A percentile compares a stretch with the other conserved stretches of the same genome.
Evolutionary conservation across 2,888 invertebrate species (phyloP).

Genomic region (Sycophila texana): DNA sequence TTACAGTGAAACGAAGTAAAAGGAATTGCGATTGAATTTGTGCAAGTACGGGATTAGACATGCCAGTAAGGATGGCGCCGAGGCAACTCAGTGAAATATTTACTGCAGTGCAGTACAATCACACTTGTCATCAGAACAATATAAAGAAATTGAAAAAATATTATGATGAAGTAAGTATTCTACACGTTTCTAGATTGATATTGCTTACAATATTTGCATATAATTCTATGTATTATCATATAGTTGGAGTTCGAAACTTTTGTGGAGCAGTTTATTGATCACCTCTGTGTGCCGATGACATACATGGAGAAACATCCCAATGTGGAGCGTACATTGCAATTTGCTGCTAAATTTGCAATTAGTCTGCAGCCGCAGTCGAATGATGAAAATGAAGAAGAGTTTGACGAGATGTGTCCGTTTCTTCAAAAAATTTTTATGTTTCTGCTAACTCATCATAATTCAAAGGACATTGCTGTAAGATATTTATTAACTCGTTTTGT

Average conservation of each 20-base stretch:
- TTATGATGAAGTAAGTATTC: slow-evolving; percentile 79
- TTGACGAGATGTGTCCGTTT: slow-evolving; percentile 76
- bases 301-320: slow-evolving; percentile 83
- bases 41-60: slow-evolving; percentile 16
- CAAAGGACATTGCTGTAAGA: slow-evolving; percentile 74
- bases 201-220: not conserved
- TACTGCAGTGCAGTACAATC: slow-evolving; percentile 81
- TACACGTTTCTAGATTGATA: not conserved
- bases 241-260: slow-evolving; percentile 80
- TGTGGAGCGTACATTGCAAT: slow-evolving; percentile 83
- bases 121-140: slow-evolving; percentile 82
- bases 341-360: slow-evolving; percentile 84
- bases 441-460: slow-evolving; percentile 78
- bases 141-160: slow-evolving; percentile 80
- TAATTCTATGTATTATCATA: slow-evolving; percentile 63
- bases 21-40: not conserved
- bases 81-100: slow-evolving; percentile 76
- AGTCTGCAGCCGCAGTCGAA: slow-evolving; percentile 77
- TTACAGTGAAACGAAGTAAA: not conserved
- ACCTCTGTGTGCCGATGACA: slow-evolving; percentile 81
- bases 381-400: slow-evolving; percentile 70
- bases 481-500: not conserved
- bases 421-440: slow-evolving; percentile 80
- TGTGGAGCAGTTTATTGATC: slow-evolving; percentile 80
- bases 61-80: slow-evolving; percentile 26